Evolutionary conservation across 2,797 vertebrate species (phyloP).

Genomic region (Falco columbarius): DNA sequence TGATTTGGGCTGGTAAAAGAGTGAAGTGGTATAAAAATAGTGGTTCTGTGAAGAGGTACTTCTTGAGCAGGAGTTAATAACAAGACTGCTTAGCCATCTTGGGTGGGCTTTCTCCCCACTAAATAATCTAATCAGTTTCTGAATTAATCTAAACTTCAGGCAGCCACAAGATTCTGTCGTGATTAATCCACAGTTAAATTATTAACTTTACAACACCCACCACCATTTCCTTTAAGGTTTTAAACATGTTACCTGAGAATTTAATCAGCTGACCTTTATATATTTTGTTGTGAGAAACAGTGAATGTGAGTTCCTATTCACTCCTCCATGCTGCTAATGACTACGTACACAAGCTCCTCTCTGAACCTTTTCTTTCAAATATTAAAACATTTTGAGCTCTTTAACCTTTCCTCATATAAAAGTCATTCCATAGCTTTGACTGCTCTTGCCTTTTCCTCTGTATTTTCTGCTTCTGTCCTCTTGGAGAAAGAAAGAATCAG

Average conservation of each 20-base stretch:
- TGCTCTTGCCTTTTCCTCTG: not conserved
- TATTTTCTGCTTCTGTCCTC: not conserved
- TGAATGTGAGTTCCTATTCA: not conserved
- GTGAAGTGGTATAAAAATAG: not conserved
- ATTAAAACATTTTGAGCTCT: not conserved
- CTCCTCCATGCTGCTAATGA: not conserved
- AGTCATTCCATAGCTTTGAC: not conserved
- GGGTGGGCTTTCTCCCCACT: not conserved
- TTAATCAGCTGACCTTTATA: not conserved
- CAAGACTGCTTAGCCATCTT: not conserved
- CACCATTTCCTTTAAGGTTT: not conserved
- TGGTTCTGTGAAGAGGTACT: not conserved
- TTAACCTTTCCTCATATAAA: not conserved
- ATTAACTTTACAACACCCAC: not conserved
- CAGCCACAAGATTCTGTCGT: not conserved
- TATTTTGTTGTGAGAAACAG: not conserved
- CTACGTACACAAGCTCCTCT: not conserved
- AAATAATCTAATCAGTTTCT: not conserved
- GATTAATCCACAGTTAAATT: not conserved
- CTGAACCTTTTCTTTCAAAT: not conserved
- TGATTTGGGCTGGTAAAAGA: not conserved
- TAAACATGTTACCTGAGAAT: not conserved
- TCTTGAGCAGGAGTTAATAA: not conserved
- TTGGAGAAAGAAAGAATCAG: not conserved
- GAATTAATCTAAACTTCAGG: not conserved